Conservation (phyloP, 2,888 invertebrate species). For the Watsonalla cultraria region DNA sequence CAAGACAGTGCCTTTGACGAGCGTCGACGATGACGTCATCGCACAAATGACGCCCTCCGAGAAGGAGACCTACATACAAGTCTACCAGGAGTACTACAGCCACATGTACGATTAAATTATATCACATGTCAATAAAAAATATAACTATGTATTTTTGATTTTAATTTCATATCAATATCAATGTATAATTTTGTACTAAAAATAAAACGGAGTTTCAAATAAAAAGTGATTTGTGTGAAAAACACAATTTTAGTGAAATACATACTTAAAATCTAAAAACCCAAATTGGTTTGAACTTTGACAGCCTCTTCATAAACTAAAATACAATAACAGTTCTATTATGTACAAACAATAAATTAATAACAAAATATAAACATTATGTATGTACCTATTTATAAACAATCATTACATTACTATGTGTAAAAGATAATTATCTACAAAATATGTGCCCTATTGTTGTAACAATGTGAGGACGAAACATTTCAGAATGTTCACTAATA, state of each 20-base stretch:
- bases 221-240: too few species aligned
- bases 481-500: slow-evolving; percentile 37
- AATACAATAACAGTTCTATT: slow-evolving; percentile 6
- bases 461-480: background rate
- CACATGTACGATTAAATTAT: slow-evolving; percentile 86
- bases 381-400: slow-evolving; percentile 4
- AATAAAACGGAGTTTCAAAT: background rate
- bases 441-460: slow-evolving; percentile 3
- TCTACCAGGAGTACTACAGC: slow-evolving; percentile 95
- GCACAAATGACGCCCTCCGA: slow-evolving; percentile 94
- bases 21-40: slow-evolving; percentile 91
- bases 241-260: too few species aligned
- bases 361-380: slow-evolving; percentile 26
- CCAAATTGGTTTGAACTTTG: background rate
- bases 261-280: too few species aligned
- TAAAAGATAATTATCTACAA: slow-evolving; percentile 7
- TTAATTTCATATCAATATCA: background rate
- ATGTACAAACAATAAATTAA: slow-evolving; percentile 26
- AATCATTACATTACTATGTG: background rate
- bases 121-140: slow-evolving; percentile 18
- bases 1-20: slow-evolving; percentile 87
- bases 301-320: background rate
- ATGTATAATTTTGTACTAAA: background rate
- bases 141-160: slow-evolving; percentile 4
- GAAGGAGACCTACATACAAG: slow-evolving; percentile 95